Percentiles rank a stretch among this genome's conserved stretches.
These are phyloP conservation scores for Phthorimaea operculella DNA, from an alignment of 1,140 invertebrate species.

Conservation along the genomic window DNA sequence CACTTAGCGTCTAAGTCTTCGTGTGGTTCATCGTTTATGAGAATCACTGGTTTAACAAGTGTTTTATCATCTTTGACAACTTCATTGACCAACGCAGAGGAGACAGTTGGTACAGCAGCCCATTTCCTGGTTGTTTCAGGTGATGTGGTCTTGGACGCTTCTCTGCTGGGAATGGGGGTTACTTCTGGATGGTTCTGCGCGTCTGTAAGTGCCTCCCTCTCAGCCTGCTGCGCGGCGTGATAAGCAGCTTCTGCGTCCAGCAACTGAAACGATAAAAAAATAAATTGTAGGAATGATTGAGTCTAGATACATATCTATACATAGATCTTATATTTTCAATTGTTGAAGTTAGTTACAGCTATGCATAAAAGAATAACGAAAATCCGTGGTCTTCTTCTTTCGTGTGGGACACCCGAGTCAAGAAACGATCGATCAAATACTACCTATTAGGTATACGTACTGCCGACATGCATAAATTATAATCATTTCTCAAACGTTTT, in stretches of 20 bases:
- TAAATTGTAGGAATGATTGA: no score
- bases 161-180: slow-evolving; percentile 35
- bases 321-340: no score
- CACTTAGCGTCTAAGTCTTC: slow-evolving; percentile 53
- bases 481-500: no score
- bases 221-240: slow-evolving; percentile 22
- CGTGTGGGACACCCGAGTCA: no score
- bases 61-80: slow-evolving; percentile 25
- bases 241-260: slow-evolving; percentile 42
- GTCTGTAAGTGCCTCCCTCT: slow-evolving; percentile 28
- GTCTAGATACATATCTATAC: no score
- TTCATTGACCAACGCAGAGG: slow-evolving; percentile 27
- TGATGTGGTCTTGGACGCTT: slow-evolving; percentile 27
- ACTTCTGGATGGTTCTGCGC: slow-evolving; percentile 38
- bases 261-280: slow-evolving; percentile 24
- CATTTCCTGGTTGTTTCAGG: slow-evolving; percentile 27
- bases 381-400: no score
- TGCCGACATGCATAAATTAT: no score
- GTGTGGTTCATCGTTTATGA: slow-evolving; percentile 49
- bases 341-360: no score
- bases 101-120: slow-evolving; percentile 20
- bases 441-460: no score
- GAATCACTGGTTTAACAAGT: slow-evolving; percentile 50
- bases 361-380: no score
- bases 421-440: no score